Evolutionary conservation across 2,888 invertebrate species (phyloP), one percentile per base, ranked within the genome.

Genomic region (Alentia gelatinosa): DNA sequence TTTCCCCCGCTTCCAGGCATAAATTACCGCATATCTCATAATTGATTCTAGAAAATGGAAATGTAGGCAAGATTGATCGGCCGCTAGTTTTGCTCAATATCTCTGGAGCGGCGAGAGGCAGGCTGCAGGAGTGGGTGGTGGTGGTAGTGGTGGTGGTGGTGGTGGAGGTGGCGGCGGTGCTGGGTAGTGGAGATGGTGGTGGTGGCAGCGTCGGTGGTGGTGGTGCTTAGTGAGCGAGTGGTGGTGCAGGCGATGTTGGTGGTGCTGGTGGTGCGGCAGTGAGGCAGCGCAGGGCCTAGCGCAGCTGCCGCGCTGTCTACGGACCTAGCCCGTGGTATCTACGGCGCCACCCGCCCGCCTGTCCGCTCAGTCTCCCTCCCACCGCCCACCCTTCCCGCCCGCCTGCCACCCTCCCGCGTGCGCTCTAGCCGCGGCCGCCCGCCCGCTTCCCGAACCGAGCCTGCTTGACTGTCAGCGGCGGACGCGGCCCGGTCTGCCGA

Each of bases 11-110:
- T 79, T 3, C 12, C 37, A 79, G 79, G 35, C 79, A 79, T 37
- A 79, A 79, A 79, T 79, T 79, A 79, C 23, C 15, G 79, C 12
- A 79, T 35, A 79, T 79, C 79, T 79, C 79, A 79, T 79, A 79
- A 79, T 39, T 79, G 79, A 79, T 79, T 79, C 37, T 39, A 79
- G 79, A 79, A 79, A 35, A 79, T 79, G 79, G 35, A 79, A 79
- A 79, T 79, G 39, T 39, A 35, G 79, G 79, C 79, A 79, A 79
- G 79, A 79, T 79, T 79, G 79, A 79, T 79, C 39, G 79, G 15
- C 35, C 15, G 79, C 79, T 79, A 39, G 79, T 39, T 79, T 35
- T 79, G 79, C 79, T 79, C 79, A 79, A 79, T 79, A 79, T 79
- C 79, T 79, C 79, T 79, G 63, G 63, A n/a, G 63, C 26, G 63